Base-by-base conservation (phyloP, 2,888 invertebrate species). In the Stenchaetothrips biformis region DNA sequence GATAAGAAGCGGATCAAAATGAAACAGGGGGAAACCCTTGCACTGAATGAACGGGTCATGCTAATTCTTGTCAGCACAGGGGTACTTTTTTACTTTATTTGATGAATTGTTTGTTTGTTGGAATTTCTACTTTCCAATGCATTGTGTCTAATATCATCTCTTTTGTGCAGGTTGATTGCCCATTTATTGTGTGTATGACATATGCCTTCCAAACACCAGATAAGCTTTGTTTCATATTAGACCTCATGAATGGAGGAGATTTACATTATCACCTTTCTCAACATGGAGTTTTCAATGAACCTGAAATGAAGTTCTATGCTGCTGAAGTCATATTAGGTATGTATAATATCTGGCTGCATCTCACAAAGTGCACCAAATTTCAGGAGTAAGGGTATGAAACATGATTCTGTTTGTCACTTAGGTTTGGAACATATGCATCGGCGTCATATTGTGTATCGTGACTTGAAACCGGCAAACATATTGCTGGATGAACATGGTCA, bases 171-270 rank as follows among this genome's bases (percentile, higher is more conserved):
- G 95, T 96, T 87, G 98, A 99, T 87, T 99, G 99, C 87, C 99
- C 99, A 79, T 99, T 99, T 89, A 99, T 99, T 86, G 99, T 99
- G 82, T 99, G 99, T 89, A 99, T 99, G 99, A 99, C 99, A 80
- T 99, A 99, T 89, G 99, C 99, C 83, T 99, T 99, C 90, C 99
- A 99, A 89, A 95, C 98, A 82, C 96, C 98, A 49, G 99, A 99
- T 89, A 99, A 99, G 88, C 91, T 99, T 80, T 99, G 99, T 89
- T 99, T 99, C 89, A 99, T 99, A 85, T 91, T 99, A 86, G 99
- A 99, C 89, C 90, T 99, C 86, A 99, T 99, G 99, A 99, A 99
- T 87, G 99, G 98, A 48, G 98, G 98, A 3, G 98, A 99, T 88
- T 91, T 99, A 79, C 99, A 99, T 88, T 99, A 99, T 88, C 99